Percentiles rank a stretch among this genome's conserved stretches.
phyloP scores from a whole-genome alignment of 2,797 vertebrate genomes.

The Champsocephalus esox region DNA sequence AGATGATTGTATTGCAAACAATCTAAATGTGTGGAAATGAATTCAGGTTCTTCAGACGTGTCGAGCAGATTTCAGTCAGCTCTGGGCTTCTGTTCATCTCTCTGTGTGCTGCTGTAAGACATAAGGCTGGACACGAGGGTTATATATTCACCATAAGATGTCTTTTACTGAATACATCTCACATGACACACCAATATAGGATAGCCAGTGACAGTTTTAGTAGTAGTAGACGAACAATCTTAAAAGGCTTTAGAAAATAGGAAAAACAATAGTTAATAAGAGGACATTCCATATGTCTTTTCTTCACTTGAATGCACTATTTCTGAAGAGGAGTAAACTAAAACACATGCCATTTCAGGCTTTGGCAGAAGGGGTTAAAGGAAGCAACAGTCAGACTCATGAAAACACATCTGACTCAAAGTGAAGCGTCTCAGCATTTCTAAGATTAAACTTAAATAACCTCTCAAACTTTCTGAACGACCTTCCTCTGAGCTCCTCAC shows the following conservation, averaged over 20 bases:
- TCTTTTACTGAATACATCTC: neutral
- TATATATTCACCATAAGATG: no score
- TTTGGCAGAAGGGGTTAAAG: neutral
- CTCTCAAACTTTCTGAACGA: neutral
- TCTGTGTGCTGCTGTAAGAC: no score
- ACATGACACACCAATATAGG: neutral
- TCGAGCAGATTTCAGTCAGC: neutral
- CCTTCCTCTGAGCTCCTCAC: neutral
- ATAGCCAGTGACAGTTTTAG: no score
- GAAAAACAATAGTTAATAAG: no score
- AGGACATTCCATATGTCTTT: neutral
- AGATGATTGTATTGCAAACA: no score
- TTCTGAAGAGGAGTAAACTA: neutral
- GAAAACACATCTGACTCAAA: slow-evolving; percentile 14
- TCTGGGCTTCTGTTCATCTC: no score
- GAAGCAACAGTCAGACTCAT: slow-evolving; percentile 1
- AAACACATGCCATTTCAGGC: neutral
- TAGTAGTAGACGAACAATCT: no score
- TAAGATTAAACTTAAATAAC: slow-evolving; percentile 6
- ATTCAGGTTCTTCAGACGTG: neutral
- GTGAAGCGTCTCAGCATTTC: neutral
- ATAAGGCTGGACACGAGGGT: slow-evolving; percentile 3
- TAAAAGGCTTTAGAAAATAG: neutral
- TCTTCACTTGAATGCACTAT: neutral
- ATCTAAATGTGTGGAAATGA: no score